Evolutionary conservation across 2,888 invertebrate species (phyloP).

Genomic region (Yponomeuta evonymella): DNA sequence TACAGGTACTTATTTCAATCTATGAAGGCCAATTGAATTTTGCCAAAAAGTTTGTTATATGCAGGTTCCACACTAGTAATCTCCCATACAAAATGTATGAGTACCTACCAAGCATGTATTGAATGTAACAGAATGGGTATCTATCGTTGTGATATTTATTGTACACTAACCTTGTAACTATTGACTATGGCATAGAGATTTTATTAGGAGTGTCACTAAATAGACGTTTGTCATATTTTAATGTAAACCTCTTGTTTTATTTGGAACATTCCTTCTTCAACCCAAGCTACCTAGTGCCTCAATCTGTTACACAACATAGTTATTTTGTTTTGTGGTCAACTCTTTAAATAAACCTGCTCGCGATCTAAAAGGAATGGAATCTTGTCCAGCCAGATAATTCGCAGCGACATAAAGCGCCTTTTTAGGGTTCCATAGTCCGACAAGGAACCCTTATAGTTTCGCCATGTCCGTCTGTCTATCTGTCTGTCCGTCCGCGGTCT

Average conservation of each 20-base stretch:
- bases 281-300: too few relatives aligned
- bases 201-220: conserved; percentile 49
- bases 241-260: conserved; percentile 41
- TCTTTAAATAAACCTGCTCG: too few relatives aligned
- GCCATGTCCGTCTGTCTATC: too few relatives aligned
- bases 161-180: conserved; percentile 30
- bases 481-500: too few relatives aligned
- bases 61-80: background rate
- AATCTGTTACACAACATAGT: too few relatives aligned
- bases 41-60: background rate
- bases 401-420: too few relatives aligned
- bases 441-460: too few relatives aligned
- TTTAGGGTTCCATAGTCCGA: too few relatives aligned
- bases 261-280: conserved; percentile 15
- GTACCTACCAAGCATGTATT: conserved; percentile 14
- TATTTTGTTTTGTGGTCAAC: too few relatives aligned
- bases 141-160: conserved; percentile 49
- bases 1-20: too few relatives aligned
- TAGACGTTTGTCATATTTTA: conserved; percentile 54
- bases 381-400: too few relatives aligned
- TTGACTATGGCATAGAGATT: conserved; percentile 38
- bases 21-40: background rate
- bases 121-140: conserved; percentile 31
- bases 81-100: background rate
- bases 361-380: too few relatives aligned